These are phyloP conservation scores for Phaetusa simplex DNA, from an alignment of 2,113 vertebrate species.

Conservation along the genomic window DNA sequence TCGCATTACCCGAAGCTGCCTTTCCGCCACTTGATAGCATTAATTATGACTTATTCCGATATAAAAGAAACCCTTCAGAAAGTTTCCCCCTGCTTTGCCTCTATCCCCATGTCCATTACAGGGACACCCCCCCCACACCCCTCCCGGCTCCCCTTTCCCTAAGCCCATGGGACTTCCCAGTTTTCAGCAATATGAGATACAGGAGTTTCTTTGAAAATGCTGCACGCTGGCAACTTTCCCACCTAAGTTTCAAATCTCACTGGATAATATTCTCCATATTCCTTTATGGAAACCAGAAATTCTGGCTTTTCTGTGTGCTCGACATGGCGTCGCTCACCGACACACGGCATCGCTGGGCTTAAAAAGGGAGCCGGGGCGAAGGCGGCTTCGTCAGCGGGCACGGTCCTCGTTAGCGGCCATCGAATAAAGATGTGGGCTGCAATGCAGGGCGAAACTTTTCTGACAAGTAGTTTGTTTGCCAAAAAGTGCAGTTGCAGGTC, in stretches of 20 bases:
- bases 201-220: conserved; percentile 51
- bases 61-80: conserved; percentile 54
- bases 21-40: conserved; percentile 33
- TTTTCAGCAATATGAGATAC: conserved; percentile 62
- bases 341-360: not conserved
- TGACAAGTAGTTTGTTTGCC: not conserved
- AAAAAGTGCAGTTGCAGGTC: not conserved
- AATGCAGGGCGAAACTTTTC: fast-evolving
- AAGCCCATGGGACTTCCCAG: conserved; percentile 37
- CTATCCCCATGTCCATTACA: not conserved
- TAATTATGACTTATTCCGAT: conserved; percentile 40
- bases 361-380: not conserved
- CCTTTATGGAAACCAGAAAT: conserved; percentile 66
- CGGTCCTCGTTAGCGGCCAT: not conserved
- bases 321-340: not conserved
- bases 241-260: conserved; percentile 64
- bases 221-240: conserved; percentile 61
- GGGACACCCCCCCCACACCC: not conserved
- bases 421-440: fast-evolving
- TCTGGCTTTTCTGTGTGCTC: not conserved
- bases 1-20: conserved; percentile 1
- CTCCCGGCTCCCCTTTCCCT: not conserved
- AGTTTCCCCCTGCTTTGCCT: not conserved
- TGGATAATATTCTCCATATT: conserved; percentile 68
- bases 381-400: not conserved